Conservation (phyloP, 2,797 vertebrate genomes). For the Corythornis leucogaster region DNA sequence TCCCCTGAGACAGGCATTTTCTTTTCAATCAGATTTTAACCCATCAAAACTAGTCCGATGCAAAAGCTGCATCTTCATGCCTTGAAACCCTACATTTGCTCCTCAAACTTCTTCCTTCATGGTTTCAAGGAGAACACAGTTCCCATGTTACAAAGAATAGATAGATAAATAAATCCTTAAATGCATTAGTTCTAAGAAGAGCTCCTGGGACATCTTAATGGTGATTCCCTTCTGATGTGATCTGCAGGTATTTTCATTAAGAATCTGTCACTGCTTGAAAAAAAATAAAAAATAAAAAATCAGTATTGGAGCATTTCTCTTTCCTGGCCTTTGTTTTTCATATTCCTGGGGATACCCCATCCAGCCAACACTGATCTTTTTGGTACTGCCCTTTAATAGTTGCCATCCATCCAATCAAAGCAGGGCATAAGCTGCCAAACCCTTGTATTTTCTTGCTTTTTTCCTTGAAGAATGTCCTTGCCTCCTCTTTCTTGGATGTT, state of each 20-base stretch:
- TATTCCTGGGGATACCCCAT: background rate
- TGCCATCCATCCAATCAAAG: slow-evolving; percentile 36
- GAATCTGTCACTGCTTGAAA: background rate
- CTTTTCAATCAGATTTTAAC: background rate
- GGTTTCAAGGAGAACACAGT: background rate
- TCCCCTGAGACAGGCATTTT: background rate
- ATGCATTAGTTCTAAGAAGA: background rate
- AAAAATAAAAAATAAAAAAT: background rate
- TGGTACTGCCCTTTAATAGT: background rate
- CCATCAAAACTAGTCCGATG: background rate
- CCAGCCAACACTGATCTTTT: background rate
- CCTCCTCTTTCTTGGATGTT: slow-evolving; percentile 18
- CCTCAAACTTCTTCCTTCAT: background rate
- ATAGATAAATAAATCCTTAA: background rate
- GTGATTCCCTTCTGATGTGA: background rate
- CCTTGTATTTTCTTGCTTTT: slow-evolving; percentile 18
- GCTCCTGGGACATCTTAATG: background rate
- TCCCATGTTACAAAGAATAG: background rate
- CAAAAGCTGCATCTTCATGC: background rate
- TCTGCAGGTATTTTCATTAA: background rate
- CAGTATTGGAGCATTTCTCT: background rate
- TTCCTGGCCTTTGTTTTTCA: background rate
- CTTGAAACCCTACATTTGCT: background rate
- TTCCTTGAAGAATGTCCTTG: slow-evolving; percentile 24
- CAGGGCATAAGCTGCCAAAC: background rate